phyloP scores from a whole-genome alignment of 2,113 vertebrate species.

The Siniperca chuatsi region DNA sequence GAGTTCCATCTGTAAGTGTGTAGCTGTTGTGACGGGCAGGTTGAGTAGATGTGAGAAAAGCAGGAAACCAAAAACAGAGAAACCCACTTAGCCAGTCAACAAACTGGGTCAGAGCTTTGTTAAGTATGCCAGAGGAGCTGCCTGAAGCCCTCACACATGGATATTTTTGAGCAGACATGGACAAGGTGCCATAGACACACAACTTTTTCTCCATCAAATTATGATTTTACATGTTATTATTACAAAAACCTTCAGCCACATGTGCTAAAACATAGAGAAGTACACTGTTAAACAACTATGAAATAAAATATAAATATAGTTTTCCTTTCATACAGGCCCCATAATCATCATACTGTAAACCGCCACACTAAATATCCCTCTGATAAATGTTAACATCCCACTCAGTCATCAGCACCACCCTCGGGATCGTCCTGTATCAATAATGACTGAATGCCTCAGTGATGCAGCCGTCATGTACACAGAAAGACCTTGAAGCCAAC shows the following conservation, averaged over 20 bases:
- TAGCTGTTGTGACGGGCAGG: not conserved
- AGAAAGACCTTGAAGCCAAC: slow-evolving; percentile 48
- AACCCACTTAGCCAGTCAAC: slow-evolving; percentile 62
- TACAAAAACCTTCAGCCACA: not conserved
- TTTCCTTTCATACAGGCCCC: not conserved
- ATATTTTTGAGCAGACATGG: not conserved
- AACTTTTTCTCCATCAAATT: not conserved
- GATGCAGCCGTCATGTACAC: slow-evolving; percentile 20
- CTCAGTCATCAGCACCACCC: slow-evolving; percentile 19
- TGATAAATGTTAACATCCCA: slow-evolving; percentile 29
- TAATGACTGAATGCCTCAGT: slow-evolving; percentile 40
- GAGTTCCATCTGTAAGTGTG: not conserved
- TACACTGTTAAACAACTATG: too few relatives aligned
- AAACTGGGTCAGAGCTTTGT: slow-evolving; percentile 72
- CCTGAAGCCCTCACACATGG: slow-evolving; percentile 26
- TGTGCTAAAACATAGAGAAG: too few relatives aligned
- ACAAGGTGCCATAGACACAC: not conserved
- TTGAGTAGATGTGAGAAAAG: slow-evolving; percentile 41
- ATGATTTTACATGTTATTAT: not conserved
- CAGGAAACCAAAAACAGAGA: slow-evolving; percentile 67
- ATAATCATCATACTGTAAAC: not conserved
- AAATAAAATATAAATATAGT: too few relatives aligned
- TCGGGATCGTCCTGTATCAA: slow-evolving; percentile 30
- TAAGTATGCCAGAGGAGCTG: slow-evolving; percentile 57
- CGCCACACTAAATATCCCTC: not conserved